Conservation (phyloP, 2,113 vertebrate species). For the Prinia subflava region DNA sequence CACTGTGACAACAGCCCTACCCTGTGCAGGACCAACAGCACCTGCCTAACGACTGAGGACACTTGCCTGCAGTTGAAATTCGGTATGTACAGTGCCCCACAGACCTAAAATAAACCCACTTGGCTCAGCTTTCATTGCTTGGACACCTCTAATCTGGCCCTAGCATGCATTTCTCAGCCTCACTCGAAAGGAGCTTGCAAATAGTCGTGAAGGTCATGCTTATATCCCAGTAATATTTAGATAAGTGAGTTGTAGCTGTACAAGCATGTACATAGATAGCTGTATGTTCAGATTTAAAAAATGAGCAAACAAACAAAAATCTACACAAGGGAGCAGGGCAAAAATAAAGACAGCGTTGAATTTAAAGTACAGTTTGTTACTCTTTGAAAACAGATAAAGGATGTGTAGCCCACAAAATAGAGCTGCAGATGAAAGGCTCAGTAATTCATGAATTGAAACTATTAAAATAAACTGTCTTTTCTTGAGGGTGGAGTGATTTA, state of each 20-base stretch:
- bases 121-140: background rate
- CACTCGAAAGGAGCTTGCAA: background rate
- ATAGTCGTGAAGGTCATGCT: background rate
- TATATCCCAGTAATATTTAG: background rate
- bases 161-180: background rate
- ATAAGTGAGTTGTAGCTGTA: background rate
- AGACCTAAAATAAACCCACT: background rate
- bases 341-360: background rate
- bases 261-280: background rate
- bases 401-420: background rate
- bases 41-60: constrained; percentile 28
- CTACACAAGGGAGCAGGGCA: background rate
- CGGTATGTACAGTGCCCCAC: constrained; percentile 24
- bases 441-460: background rate
- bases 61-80: constrained; percentile 58
- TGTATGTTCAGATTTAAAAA: background rate
- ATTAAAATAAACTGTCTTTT: background rate
- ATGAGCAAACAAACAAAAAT: background rate
- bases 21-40: constrained; percentile 53
- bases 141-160: background rate
- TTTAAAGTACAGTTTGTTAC: background rate
- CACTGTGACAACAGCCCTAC: constrained; percentile 62
- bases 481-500: background rate
- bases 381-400: background rate
- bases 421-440: background rate